Evolutionary conservation across 2,113 vertebrate genomes (phyloP), one percentile per base, ranked within the genome.

Genomic region (Tragelaphus imberbis): DNA sequence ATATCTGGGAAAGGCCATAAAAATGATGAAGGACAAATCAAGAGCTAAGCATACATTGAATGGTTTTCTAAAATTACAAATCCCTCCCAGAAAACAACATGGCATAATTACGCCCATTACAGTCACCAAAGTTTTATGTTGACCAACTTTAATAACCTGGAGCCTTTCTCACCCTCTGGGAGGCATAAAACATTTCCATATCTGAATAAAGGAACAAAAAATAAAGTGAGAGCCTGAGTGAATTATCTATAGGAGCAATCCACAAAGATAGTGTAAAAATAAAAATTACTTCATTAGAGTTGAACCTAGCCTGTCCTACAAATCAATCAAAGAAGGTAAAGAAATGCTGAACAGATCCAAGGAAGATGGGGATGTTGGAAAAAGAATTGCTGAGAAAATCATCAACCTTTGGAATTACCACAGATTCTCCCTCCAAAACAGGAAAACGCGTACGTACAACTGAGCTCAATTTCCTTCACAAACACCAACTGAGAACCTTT

Each of bases 221-320:
- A 5, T 97, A 30, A 84, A 36, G 1, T 65, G 59, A 82, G 27
- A 8, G 0, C 27, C 40, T 91, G 14, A 47, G 55, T 36, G 61
- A 98, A 95, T 88, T 95, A 5, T 19, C 97, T 79, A 51, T 89
- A 90, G n/a, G 98, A 97, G 17, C n/a, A 89, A 88, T 81, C 3
- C 14, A 93, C 53, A 88, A 56, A 84, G 21, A 3, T 13, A 80
- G 36, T 59, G 6, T 61, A 36, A 36, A 84, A 84, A 82, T n/a
- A 10, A 6, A 36, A 47, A 36, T 84, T 36, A 27, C 21, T 65
- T 94, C 30, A 36, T 44, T 77, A 59, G 61, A 63, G 21, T 88
- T 96, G 47, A 44, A 28, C 49, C 19, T 88, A 94, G 85, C 16
- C 47, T 79, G 25, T 51, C 77, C 55, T 93, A 56, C 14, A 85